Conservation (phyloP, 2,888 invertebrate species). For the Zeuzera pyrina region DNA sequence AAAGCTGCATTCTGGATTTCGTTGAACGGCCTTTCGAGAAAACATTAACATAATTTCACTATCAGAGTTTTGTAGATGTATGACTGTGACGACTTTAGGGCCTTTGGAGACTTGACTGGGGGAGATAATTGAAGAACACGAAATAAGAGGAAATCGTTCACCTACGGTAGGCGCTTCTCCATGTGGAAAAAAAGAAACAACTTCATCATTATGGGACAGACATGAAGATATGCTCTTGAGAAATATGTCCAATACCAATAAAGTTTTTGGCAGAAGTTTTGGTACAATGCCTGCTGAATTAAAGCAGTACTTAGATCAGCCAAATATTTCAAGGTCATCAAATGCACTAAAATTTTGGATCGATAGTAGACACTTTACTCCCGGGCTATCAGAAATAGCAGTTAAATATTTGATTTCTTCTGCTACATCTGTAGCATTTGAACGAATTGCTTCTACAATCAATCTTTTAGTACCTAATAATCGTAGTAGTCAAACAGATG, state of each 20-base stretch:
- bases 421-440: constrained; percentile 1
- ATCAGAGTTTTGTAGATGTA: too few species aligned
- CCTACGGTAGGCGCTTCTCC: constrained; percentile 1
- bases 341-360: constrained; percentile 1
- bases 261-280: neutral
- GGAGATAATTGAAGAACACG: constrained; percentile 1
- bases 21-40: too few species aligned
- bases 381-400: constrained; percentile 1
- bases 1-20: too few species aligned
- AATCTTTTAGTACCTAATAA: constrained; percentile 1
- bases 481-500: constrained; percentile 1
- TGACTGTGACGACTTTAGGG: too few species aligned
- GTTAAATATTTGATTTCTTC: constrained; percentile 1
- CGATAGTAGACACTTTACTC: constrained; percentile 1
- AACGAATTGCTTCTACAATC: constrained; percentile 2
- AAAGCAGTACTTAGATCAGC: too few species aligned
- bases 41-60: too few species aligned
- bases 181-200: neutral
- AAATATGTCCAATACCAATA: neutral
- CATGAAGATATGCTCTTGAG: constrained; percentile 1
- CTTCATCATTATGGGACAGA: constrained; percentile 2
- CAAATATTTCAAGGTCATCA: too few species aligned
- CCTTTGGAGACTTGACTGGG: too few species aligned
- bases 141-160: constrained; percentile 2
- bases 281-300: neutral